Conservation (phyloP, 2,113 vertebrate genomes). For the Buteo buteo region DNA sequence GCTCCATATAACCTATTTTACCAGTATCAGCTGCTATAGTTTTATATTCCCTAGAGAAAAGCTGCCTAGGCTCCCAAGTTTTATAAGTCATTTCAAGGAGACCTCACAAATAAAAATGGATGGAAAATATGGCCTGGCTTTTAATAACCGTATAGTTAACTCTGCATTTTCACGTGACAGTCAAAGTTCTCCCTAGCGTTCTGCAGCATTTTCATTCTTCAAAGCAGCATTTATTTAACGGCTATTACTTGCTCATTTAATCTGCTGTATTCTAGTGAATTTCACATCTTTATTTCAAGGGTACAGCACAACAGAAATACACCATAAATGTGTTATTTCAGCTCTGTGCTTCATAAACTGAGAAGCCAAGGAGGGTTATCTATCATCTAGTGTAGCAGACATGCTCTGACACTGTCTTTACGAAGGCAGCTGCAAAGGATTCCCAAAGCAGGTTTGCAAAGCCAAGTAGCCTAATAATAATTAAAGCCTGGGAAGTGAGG, state of each 20-base stretch:
- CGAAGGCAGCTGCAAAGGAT: background rate
- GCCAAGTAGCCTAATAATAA: background rate
- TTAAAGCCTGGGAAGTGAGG: background rate
- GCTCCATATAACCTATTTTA: constrained; percentile 60
- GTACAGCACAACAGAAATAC: background rate
- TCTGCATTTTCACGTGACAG: background rate
- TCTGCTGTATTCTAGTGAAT: background rate
- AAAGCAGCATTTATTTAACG: background rate
- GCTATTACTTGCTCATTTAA: background rate
- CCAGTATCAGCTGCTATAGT: constrained; percentile 61
- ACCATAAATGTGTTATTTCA: fast-evolving
- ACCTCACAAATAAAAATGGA: constrained; percentile 50
- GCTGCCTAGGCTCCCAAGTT: constrained; percentile 41
- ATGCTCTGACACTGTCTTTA: background rate
- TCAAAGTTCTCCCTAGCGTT: background rate
- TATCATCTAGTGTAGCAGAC: background rate
- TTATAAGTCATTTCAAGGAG: constrained; percentile 62
- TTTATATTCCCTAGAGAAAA: constrained; percentile 49
- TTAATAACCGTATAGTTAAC: background rate
- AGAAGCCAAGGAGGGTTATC: background rate
- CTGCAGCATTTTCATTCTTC: background rate
- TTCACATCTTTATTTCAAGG: background rate
- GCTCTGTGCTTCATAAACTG: background rate
- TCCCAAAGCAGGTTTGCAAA: background rate
- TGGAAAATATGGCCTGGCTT: constrained; percentile 16